These are phyloP conservation scores for Polydrusus pterygomalis DNA, from an alignment of 2,888 invertebrate species.

Conservation along the genomic window DNA sequence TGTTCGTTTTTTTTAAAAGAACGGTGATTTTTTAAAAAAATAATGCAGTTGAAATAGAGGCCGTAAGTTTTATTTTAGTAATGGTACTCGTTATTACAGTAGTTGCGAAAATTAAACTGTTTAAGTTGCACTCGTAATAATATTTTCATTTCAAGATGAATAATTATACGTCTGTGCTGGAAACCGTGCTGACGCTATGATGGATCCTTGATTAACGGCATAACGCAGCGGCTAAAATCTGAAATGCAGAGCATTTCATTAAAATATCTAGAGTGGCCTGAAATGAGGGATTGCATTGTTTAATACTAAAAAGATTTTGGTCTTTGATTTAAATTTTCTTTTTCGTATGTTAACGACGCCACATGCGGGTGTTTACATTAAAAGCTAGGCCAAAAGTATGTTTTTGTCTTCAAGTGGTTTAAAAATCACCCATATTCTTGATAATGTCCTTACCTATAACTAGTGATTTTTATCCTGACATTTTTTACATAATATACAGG, in stretches of 20 bases:
- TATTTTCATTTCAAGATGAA: slow-evolving; percentile 5
- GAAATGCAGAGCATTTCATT: slow-evolving; percentile 5
- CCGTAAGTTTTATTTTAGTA: not conserved
- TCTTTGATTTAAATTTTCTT: too few species aligned
- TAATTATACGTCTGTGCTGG: slow-evolving; percentile 3
- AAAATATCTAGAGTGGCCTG: not conserved
- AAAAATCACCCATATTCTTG: too few species aligned
- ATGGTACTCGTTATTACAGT: not conserved
- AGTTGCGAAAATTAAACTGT: not conserved
- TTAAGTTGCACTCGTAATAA: not conserved
- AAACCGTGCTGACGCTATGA: slow-evolving; percentile 5
- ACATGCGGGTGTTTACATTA: too few species aligned
- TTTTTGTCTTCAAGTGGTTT: too few species aligned
- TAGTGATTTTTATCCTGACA: too few species aligned
- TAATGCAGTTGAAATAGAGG: not conserved
- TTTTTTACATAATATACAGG: too few species aligned
- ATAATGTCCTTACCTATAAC: too few species aligned
- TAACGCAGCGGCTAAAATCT: slow-evolving; percentile 2
- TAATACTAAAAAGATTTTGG: not conserved
- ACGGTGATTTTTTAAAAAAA: not conserved
- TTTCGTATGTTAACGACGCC: too few species aligned
- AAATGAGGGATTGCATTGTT: not conserved
- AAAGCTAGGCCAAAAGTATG: too few species aligned
- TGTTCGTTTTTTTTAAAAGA: too few species aligned
- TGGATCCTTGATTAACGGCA: slow-evolving; percentile 5